Conservation (phyloP, 64 coral and sea anemone species). For the Dendrophyllia cribrosa region DNA sequence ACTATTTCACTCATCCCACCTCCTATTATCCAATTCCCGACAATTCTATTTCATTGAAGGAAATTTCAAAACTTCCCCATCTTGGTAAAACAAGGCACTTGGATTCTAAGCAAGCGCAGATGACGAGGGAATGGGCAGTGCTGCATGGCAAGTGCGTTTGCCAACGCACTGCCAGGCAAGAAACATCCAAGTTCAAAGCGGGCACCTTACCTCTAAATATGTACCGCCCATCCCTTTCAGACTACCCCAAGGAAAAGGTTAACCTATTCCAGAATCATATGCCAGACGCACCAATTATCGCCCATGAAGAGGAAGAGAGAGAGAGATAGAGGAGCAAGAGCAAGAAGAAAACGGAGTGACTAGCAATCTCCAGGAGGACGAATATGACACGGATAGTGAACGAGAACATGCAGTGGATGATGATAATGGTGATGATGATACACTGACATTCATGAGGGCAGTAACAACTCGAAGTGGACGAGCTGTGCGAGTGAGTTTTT, state of each 20-base stretch:
- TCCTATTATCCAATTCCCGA: constrained; percentile 62
- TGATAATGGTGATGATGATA: neutral
- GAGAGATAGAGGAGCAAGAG: too few relatives aligned
- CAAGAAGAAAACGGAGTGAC: too few relatives aligned
- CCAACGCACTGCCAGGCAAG: constrained; percentile 58
- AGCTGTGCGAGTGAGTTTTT: too few relatives aligned
- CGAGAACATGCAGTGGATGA: too few relatives aligned
- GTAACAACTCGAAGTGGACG: too few relatives aligned
- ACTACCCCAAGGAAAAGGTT: constrained; percentile 19
- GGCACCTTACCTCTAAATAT: constrained; percentile 52
- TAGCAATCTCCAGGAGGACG: too few relatives aligned
- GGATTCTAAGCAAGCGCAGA: constrained; percentile 21
- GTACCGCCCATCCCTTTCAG: constrained; percentile 29
- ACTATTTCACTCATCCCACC: constrained; percentile 41
- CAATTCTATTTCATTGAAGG: constrained; percentile 9
- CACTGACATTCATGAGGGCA: neutral
- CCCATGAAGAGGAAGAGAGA: too few relatives aligned
- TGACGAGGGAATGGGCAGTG: constrained; percentile 31
- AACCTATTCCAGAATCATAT: neutral
- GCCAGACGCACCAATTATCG: too few relatives aligned
- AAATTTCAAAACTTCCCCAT: constrained; percentile 44
- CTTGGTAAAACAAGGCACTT: constrained; percentile 29
- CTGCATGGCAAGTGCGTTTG: constrained; percentile 54
- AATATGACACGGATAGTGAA: too few relatives aligned
- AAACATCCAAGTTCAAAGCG: constrained; percentile 57